These are phyloP conservation scores for Rhopalosiphum padi DNA, from an alignment of 1,140 invertebrate species.

Conservation along the genomic window DNA sequence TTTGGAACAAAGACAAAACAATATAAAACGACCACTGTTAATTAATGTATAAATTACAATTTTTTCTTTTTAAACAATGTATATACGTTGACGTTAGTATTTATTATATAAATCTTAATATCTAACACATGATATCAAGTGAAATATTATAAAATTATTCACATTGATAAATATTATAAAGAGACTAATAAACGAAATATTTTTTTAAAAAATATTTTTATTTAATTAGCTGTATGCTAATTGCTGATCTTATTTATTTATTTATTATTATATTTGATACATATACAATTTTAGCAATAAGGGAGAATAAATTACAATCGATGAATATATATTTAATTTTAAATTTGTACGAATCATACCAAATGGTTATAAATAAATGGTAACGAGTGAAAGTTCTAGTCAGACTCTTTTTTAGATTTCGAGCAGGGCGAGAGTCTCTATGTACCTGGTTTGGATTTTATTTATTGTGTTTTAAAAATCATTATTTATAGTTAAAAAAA, in stretches of 20 bases:
- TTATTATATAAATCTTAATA: background rate
- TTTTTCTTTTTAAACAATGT: slow-evolving; percentile 10
- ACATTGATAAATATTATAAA: background rate
- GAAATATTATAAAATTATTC: background rate
- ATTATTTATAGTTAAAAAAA: no score
- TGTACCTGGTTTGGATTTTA: background rate
- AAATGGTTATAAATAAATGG: background rate
- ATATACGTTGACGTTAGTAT: background rate
- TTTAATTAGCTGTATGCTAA: background rate
- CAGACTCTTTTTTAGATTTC: background rate
- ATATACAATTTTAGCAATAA: background rate
- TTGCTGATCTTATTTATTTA: background rate
- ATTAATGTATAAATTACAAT: background rate
- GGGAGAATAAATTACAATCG: background rate
- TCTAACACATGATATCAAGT: background rate
- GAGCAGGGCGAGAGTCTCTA: background rate
- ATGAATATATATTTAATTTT: background rate
- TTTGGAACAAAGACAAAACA: background rate
- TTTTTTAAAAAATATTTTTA: background rate
- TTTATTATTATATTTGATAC: background rate
- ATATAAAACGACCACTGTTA: background rate
- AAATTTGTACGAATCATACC: background rate
- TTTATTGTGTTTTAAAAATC: no score
- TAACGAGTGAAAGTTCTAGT: background rate
- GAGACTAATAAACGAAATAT: background rate